These are phyloP conservation scores for Cephus rjabovi DNA, from an alignment of 2,888 invertebrate genomes.

Conservation along the genomic window DNA sequence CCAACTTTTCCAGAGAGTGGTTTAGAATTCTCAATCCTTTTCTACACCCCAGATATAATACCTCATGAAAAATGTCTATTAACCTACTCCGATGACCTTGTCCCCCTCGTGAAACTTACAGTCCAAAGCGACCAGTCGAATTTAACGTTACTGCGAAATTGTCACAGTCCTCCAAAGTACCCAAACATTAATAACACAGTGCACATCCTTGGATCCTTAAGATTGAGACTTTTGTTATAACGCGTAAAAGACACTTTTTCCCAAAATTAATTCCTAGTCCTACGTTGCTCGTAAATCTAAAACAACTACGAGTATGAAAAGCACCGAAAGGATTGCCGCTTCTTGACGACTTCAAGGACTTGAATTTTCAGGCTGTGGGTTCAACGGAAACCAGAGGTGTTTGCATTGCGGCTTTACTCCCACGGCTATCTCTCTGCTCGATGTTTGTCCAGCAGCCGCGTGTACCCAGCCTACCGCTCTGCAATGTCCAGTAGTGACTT, in stretches of 20 bases:
- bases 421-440: constrained; percentile 16
- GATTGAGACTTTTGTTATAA: neutral
- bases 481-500: neutral
- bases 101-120: neutral
- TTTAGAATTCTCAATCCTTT: neutral
- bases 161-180: too few species aligned
- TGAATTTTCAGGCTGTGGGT: neutral
- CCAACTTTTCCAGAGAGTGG: neutral
- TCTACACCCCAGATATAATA: neutral
- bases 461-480: constrained; percentile 12
- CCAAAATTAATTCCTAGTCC: neutral
- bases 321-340: neutral
- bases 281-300: neutral
- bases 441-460: constrained; percentile 17
- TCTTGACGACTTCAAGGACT: neutral
- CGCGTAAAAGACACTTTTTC: neutral
- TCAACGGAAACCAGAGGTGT: constrained; percentile 4
- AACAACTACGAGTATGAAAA: too few species aligned
- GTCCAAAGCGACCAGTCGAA: neutral
- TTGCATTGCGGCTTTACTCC: constrained; percentile 16
- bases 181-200: too few species aligned
- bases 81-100: neutral
- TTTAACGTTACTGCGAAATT: neutral
- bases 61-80: neutral
- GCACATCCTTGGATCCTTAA: neutral